These are phyloP conservation scores for Oeneis ivallda DNA, from an alignment of 2,888 invertebrate genomes.

Conservation along the genomic window DNA sequence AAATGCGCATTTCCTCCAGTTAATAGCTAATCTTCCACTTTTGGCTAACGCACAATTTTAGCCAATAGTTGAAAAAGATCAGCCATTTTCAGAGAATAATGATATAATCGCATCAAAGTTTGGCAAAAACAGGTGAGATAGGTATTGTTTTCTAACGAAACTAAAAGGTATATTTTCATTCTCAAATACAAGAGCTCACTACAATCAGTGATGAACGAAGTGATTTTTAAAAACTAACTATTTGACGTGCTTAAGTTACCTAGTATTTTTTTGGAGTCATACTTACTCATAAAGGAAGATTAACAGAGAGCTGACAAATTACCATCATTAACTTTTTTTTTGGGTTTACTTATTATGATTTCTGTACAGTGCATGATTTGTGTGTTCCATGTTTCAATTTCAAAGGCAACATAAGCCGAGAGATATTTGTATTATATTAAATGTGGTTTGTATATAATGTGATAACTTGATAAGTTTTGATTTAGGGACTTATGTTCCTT, in stretches of 20 bases:
- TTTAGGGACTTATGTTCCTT: background rate
- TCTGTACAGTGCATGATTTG: conserved; percentile 39
- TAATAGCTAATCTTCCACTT: background rate
- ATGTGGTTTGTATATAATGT: conserved; percentile 8
- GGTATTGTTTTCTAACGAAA: background rate
- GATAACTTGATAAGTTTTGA: background rate
- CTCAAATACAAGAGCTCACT: conserved; percentile 5
- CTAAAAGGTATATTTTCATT: conserved; percentile 7
- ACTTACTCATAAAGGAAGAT: no score
- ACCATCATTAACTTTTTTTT: conserved; percentile 19
- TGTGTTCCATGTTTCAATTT: conserved; percentile 28
- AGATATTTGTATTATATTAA: background rate
- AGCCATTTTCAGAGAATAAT: background rate
- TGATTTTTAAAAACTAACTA: conserved; percentile 30
- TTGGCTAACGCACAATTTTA: background rate
- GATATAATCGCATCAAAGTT: background rate
- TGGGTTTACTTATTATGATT: conserved; percentile 16
- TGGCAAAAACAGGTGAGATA: background rate
- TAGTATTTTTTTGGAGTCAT: background rate
- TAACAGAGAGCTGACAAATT: conserved; percentile 5
- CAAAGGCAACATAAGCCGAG: conserved; percentile 8
- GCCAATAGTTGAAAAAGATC: background rate
- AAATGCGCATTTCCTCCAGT: background rate
- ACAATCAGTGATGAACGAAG: conserved; percentile 21
- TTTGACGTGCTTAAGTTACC: conserved; percentile 3